phyloP scores from a whole-genome alignment of 2,888 invertebrate species.

The Phalangium opilio region DNA sequence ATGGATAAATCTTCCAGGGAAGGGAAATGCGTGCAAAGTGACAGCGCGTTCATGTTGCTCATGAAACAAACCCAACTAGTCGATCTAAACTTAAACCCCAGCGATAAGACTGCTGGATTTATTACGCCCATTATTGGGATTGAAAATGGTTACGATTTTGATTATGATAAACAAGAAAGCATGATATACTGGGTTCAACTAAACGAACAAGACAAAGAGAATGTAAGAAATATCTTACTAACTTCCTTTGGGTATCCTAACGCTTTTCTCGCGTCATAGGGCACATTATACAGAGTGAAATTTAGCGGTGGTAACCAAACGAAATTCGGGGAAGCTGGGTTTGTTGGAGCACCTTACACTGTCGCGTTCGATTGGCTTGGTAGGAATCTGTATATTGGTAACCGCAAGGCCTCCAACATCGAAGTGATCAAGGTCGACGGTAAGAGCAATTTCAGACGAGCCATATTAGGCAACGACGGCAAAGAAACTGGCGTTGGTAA shows the following conservation, averaged over 20 bases:
- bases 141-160: constrained; percentile 70
- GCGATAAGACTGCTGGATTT: constrained; percentile 48
- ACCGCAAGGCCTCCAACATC: constrained; percentile 72
- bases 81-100: constrained; percentile 59
- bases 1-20: constrained; percentile 20
- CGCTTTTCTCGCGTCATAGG: constrained; percentile 36
- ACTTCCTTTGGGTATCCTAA: not conserved
- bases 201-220: constrained; percentile 46
- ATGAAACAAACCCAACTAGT: constrained; percentile 78
- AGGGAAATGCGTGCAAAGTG: constrained; percentile 20
- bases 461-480: constrained; percentile 79
- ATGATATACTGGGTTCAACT: constrained; percentile 71
- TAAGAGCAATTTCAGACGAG: constrained; percentile 61
- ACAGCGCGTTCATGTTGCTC: constrained; percentile 68
- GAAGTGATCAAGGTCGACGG: constrained; percentile 69
- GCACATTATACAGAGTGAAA: constrained; percentile 68
- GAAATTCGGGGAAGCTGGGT: constrained; percentile 63
- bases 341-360: constrained; percentile 75
- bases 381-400: constrained; percentile 82
- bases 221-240: constrained; percentile 33
- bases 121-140: constrained; percentile 76
- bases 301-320: constrained; percentile 71
- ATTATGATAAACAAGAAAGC: constrained; percentile 74
- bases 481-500: constrained; percentile 66
- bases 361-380: constrained; percentile 96